Percentiles rank a stretch among this genome's conserved stretches.
Evolutionary conservation across 2,888 invertebrate genomes (phyloP).

Genomic region (Drosophila tripunctata): DNA sequence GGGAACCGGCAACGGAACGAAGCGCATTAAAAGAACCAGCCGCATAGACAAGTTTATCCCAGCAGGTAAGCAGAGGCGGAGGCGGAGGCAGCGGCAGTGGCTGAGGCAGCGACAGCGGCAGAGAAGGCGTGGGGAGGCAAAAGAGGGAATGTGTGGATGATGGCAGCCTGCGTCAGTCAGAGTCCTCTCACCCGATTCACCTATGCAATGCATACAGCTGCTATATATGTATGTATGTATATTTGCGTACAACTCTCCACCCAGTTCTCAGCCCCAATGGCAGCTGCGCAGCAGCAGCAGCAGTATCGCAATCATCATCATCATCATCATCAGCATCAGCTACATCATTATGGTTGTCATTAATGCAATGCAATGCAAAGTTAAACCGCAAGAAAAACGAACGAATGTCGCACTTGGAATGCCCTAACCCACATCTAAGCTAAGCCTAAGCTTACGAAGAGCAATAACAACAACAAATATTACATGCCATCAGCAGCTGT

Average conservation of each 20-base stretch:
- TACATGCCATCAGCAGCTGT: neutral
- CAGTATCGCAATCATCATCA: no score
- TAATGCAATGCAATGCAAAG: conserved; percentile 57
- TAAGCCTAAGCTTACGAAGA: neutral
- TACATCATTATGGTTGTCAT: conserved; percentile 32
- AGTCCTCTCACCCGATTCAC: conserved; percentile 44
- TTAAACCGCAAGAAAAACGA: conserved; percentile 34
- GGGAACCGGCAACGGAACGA: conserved; percentile 24
- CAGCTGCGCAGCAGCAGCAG: no score
- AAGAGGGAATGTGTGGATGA: conserved; percentile 34
- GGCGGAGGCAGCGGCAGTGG: no score
- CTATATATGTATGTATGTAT: conserved; percentile 18
- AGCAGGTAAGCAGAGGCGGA: conserved; percentile 20
- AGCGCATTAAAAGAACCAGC: conserved; percentile 47
- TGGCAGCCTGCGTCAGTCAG: conserved; percentile 43
- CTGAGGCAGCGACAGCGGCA: no score
- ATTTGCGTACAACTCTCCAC: conserved; percentile 40
- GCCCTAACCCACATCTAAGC: conserved; percentile 19
- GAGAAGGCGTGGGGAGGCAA: neutral
- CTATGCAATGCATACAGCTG: conserved; percentile 20
- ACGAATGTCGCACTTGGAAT: conserved; percentile 42
- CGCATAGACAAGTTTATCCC: conserved; percentile 70
- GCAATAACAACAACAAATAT: conserved; percentile 2
- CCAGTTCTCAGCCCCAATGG: conserved; percentile 48
- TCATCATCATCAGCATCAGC: conserved; percentile 16